Base-by-base conservation (phyloP, 2,797 vertebrate species). In the Botia kubotai region DNA sequence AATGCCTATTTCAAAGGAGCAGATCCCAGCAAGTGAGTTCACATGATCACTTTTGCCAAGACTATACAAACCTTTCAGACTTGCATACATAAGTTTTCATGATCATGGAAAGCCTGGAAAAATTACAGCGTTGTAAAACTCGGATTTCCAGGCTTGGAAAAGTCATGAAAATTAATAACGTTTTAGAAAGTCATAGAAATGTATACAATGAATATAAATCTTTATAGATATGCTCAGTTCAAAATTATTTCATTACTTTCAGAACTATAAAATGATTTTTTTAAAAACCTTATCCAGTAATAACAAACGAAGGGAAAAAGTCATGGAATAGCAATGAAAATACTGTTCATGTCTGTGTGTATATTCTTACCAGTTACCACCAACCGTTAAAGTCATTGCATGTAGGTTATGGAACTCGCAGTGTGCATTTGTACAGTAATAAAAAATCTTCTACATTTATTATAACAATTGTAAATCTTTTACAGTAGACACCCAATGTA, bases 1-100 rank as follows among this genome's bases (percentile, higher is more conserved):
- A 99, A 98, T 92, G 97, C 98, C 84, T 99, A 99, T 94, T 99
- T 99, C 94, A 98, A 98, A 97, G 98, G 97, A 92, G 97, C 98
- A 92, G 98, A 99, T 94, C 97, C 97, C 81, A 93, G 94, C 89
- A 98, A 97, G 97, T 99, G 92, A 92, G 94, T 92, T 89, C 92
- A 89, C 89, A 91, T 91, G 91, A 92, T 86, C 84, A 88, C 48
- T 23, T 74, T 76, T 75, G 86, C 53, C 39, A 66, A 29, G 6
- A 39, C 75, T 86, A 39, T 43, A 57, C 12, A 33, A 23, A 62
- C 7, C 46, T 36, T 50, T 43, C 36, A 55, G 10, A 52, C 3
- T 58, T 13, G 71, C 33, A 53, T 63, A 33, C 6, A 36, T 70
- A 11, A 63, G 48, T 66, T 66, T 2, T 17, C 23, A 66, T 19